phyloP scores from a whole-genome alignment of 2,888 invertebrate species.

The Lydus trimaculatus region DNA sequence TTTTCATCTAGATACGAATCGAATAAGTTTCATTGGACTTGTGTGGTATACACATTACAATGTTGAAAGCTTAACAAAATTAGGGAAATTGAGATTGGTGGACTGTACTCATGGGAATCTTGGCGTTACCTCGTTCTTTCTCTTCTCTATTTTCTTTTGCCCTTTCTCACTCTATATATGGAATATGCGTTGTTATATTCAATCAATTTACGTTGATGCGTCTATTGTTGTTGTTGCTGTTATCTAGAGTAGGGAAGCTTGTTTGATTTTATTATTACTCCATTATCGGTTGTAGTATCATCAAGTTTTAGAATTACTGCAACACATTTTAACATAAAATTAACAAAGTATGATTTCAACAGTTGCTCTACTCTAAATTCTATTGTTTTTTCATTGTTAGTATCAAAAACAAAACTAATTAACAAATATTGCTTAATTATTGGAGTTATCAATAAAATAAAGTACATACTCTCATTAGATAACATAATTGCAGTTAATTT shows the following conservation, averaged over 20 bases:
- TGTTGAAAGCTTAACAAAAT: constrained; percentile 46
- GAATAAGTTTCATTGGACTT: background rate
- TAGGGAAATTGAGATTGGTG: constrained; percentile 49
- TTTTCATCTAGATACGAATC: background rate
- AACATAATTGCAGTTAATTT: background rate
- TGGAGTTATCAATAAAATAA: background rate
- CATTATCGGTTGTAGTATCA: background rate
- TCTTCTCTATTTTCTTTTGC: background rate
- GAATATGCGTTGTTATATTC: background rate
- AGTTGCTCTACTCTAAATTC: too few species aligned
- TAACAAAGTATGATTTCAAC: too few species aligned
- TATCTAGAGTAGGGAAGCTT: background rate
- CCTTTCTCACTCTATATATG: background rate
- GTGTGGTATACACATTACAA: background rate
- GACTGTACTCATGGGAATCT: constrained; percentile 42
- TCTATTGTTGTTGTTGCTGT: background rate
- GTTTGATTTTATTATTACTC: background rate
- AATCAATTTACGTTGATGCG: background rate
- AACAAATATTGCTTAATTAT: background rate
- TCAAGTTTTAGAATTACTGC: too few species aligned
- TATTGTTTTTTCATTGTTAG: background rate
- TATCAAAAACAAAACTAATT: background rate
- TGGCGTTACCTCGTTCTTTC: constrained; percentile 30
- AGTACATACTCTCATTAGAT: background rate
- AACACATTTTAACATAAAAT: too few species aligned